These are phyloP conservation scores for Sipha flava DNA, from an alignment of 1,140 invertebrate genomes.

Conservation along the genomic window DNA sequence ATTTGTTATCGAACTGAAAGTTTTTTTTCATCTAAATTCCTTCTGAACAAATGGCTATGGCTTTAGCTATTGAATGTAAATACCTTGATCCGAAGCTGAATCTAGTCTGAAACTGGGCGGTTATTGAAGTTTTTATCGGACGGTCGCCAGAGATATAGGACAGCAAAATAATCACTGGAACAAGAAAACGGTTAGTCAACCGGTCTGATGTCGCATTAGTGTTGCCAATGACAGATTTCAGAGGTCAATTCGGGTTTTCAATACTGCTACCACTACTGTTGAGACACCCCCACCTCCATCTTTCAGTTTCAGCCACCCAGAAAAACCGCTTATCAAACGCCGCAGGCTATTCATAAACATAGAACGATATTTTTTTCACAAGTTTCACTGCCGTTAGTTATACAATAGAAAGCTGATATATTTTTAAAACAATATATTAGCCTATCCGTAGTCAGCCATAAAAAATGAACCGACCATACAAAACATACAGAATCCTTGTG, in stretches of 20 bases:
- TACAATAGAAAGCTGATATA: too few species aligned
- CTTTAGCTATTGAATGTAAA: too few species aligned
- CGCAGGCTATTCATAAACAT: neutral
- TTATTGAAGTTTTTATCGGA: neutral
- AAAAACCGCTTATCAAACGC: neutral
- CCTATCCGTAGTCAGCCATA: too few species aligned
- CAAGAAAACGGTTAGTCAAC: neutral
- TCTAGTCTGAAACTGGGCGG: too few species aligned
- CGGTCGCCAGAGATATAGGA: neutral
- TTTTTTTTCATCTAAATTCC: too few species aligned
- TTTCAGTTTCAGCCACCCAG: neutral
- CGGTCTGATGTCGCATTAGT: neutral
- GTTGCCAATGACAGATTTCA: conserved; percentile 1
- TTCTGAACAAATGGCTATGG: too few species aligned
- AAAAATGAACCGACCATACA: too few species aligned
- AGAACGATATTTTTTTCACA: neutral
- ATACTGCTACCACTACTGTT: neutral
- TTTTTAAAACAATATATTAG: too few species aligned
- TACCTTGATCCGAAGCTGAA: too few species aligned
- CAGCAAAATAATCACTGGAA: neutral
- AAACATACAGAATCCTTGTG: too few species aligned
- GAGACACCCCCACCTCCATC: neutral
- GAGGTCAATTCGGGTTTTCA: neutral
- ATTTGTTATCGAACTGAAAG: too few species aligned
- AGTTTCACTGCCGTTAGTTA: neutral